Base-by-base conservation (phyloP, 1,140 invertebrate species). In the Drosophila paulistorum region DNA sequence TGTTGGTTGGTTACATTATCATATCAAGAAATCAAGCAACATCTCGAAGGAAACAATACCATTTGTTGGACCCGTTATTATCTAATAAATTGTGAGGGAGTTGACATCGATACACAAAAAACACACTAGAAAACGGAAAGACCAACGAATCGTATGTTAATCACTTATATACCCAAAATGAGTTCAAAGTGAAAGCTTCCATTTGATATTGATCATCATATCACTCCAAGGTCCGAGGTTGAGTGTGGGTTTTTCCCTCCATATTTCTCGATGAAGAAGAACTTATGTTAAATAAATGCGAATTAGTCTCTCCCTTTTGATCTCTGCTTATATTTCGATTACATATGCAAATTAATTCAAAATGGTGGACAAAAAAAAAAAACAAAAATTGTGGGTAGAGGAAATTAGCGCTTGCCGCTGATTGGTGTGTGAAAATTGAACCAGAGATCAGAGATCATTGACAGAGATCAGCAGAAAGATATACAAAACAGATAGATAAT, bases 81-180 rank as follows among this genome's bases (percentile, higher is more conserved):
- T 86, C 79, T 86, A 79, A 86, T 79, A 87, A 79, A 86, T 83
- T 86, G 83, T 86, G 83, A 83, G 83, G 83, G 83, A 86, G 83
- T 86, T 83, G 79, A 87, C 84, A 77, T 57, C 59, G 35, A 37
- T 37, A 48, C 39, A 64, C 51, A 67, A 37, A n/a, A 26, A 26
- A 26, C 23, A 26, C 23, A 33, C 13, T 66, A 54, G 35, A 77
- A 87, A 85, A 87, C 84, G 83, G 68, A 79, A 87, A 11, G 37
- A 39, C 37, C 10, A 13, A 82, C 76, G 62, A 63, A 39, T 77
- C 79, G 42, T 79, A 76, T 85, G 58, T 77, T 58, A 60, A 54
- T 75, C 74, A 69, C 81, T 81, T 69, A 1, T 55, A 66, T 68
- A 77, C 72, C 55, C 51, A 66, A 85, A 85, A 76, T 70, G 82